Base-by-base conservation (phyloP, 2,888 invertebrate genomes). In the Syrphus vitripennis region DNA sequence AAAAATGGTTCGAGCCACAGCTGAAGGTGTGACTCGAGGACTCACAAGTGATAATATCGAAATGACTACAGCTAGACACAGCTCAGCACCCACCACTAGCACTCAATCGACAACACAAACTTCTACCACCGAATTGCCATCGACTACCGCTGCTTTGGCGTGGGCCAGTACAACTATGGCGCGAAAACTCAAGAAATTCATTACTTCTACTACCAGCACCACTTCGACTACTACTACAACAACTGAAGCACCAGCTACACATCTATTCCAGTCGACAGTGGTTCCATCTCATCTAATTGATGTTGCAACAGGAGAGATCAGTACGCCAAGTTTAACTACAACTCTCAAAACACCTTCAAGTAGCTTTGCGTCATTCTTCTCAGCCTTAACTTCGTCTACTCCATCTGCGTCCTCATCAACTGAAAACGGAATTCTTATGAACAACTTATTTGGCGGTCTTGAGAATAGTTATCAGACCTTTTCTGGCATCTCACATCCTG, bases 1-100 rank as follows among this genome's bases (percentile, higher is more conserved):
- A 29, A 92, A 91, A 88, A 88, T 92, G 86, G 90, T 91, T 91
- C 90, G 93, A 89, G 93, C 93, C 26, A 93, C 93, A 2, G 92
- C 92, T 21, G 91, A 92, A 59, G 91, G 93, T 72, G 91, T 92
- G 40, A 91, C 91, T 59, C 91, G 91, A 88, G 90, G 90, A 29
- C 90, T 90, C 86, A 89, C 90, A 77, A 89, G 90, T 88, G 89
- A 90, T 84, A 88, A 88, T n/a, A 81, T 75, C 26, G 90, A 89
- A 45, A 89, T 88, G 91, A 92, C 90, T 90, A 92, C 89, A 90
- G 92, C 81, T 91, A 91, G 76, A 16, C n/a, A n/a, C n/a, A 80
- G 61, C 63, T 72, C 82, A 5, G 79, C 80, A 7, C 74, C 88
- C 59, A 88, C 88, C 71, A 89, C 89, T 26, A 88, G 88, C 69